Conservation (phyloP, 2,113 vertebrate species). For the Zosterops lateralis region DNA sequence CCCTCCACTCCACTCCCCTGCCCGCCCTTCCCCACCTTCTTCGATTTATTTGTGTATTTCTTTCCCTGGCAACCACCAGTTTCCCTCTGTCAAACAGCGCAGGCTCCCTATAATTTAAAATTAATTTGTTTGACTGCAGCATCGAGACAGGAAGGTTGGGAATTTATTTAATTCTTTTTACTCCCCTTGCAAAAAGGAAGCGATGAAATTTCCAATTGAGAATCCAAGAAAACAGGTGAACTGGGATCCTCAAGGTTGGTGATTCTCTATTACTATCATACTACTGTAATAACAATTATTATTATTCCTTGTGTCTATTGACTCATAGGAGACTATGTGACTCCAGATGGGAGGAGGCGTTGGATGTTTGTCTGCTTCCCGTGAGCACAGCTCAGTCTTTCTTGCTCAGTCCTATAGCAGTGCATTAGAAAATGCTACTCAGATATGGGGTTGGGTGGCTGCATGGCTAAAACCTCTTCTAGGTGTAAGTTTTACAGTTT, state of each 20-base stretch:
- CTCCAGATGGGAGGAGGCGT: slow-evolving; percentile 32
- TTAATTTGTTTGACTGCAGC: slow-evolving; percentile 68
- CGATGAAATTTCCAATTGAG: slow-evolving; percentile 99
- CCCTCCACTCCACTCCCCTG: neutral
- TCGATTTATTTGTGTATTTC: slow-evolving; percentile 54
- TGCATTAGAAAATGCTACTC: slow-evolving; percentile 23
- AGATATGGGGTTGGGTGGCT: slow-evolving; percentile 38
- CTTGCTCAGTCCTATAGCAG: neutral
- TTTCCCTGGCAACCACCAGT: slow-evolving; percentile 68
- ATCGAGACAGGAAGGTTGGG: slow-evolving; percentile 63
- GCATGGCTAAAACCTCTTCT: slow-evolving; percentile 13
- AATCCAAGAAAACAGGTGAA: slow-evolving; percentile 96
- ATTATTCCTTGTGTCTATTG: slow-evolving; percentile 6
- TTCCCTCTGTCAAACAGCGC: slow-evolving; percentile 48
- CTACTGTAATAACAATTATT: slow-evolving; percentile 4
- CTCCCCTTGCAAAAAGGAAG: slow-evolving; percentile 75
- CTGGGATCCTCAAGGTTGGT: slow-evolving; percentile 97
- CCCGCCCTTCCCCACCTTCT: slow-evolving; percentile 34
- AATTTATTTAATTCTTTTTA: slow-evolving; percentile 68
- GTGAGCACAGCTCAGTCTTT: slow-evolving; percentile 10
- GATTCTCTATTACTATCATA: slow-evolving; percentile 48
- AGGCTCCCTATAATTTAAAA: slow-evolving; percentile 59
- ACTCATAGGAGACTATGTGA: neutral
- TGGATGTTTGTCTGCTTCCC: slow-evolving; percentile 12
- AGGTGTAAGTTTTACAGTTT: slow-evolving; percentile 27